phyloP scores from a whole-genome alignment of 2,797 vertebrate genomes.

The Lemur catta region DNA sequence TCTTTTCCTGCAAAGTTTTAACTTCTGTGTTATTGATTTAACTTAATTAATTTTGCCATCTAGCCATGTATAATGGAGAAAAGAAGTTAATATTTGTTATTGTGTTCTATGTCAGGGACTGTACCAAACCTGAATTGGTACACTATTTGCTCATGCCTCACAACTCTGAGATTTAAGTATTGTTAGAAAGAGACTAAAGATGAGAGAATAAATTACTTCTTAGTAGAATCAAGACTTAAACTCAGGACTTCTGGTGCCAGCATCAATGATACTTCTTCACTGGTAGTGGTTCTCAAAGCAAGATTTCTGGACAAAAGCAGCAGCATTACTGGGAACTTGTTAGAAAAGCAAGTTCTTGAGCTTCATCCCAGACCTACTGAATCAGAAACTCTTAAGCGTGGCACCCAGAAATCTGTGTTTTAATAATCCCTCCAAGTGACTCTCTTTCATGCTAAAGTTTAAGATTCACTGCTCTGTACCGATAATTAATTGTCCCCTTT shows the following conservation, averaged over 20 bases:
- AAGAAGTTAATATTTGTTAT: constrained; percentile 7
- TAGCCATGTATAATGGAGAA: constrained; percentile 17
- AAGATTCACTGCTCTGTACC: background rate
- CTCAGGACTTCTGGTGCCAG: background rate
- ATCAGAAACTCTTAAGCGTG: background rate
- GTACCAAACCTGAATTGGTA: background rate
- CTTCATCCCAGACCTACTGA: background rate
- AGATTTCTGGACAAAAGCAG: constrained; percentile 4
- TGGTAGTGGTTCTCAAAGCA: background rate
- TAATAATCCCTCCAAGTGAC: background rate
- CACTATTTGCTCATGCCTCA: constrained; percentile 9
- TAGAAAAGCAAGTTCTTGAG: background rate
- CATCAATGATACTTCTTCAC: background rate
- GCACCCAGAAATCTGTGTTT: background rate
- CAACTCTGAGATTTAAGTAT: constrained; percentile 24
- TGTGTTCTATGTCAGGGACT: constrained; percentile 7
- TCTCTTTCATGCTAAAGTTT: background rate
- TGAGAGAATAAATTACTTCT: constrained; percentile 19
- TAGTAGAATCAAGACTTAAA: constrained; percentile 30
- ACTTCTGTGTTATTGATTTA: background rate
- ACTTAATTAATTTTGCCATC: background rate
- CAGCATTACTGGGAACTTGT: background rate
- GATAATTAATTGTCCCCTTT: background rate
- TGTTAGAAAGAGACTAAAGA: constrained; percentile 48
- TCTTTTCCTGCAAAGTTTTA: constrained; percentile 22